A percentile compares a stretch with the other conserved stretches of the same genome.
phyloP scores from a whole-genome alignment of 2,797 vertebrate genomes.

The Eutrigla gurnardus region DNA sequence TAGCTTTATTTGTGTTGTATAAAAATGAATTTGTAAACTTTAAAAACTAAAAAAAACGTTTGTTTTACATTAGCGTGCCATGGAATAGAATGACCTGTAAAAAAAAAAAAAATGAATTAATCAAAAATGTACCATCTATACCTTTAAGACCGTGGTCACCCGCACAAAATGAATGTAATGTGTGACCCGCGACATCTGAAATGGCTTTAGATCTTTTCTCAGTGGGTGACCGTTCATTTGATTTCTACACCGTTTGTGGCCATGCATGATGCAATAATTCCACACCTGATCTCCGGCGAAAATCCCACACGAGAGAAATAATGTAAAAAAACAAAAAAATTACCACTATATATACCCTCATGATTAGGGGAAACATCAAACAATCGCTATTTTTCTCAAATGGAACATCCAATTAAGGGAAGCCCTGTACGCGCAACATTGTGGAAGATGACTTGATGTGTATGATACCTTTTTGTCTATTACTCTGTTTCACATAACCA shows the following conservation, averaged over 20 bases:
- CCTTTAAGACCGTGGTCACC: slow-evolving; percentile 78
- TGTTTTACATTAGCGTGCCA: slow-evolving; percentile 71
- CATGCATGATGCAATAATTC: slow-evolving; percentile 80
- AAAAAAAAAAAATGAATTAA: slow-evolving; percentile 46
- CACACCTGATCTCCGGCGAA: slow-evolving; percentile 64
- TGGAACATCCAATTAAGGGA: slow-evolving; percentile 40
- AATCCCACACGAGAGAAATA: slow-evolving; percentile 51
- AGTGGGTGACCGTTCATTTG: slow-evolving; percentile 63
- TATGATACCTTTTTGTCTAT: slow-evolving; percentile 65
- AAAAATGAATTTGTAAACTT: slow-evolving; percentile 63
- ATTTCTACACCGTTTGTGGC: slow-evolving; percentile 67
- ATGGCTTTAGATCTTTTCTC: slow-evolving; percentile 70
- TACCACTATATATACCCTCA: slow-evolving; percentile 23
- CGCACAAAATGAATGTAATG: slow-evolving; percentile 84
- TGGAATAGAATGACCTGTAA: slow-evolving; percentile 70
- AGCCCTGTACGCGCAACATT: slow-evolving; percentile 45
- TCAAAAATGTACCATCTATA: slow-evolving; percentile 71
- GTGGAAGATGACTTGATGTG: slow-evolving; percentile 60
- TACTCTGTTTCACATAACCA: slow-evolving; percentile 69
- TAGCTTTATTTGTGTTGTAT: slow-evolving; percentile 76
- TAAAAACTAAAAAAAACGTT: not conserved
- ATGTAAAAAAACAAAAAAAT: slow-evolving; percentile 32
- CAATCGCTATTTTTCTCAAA: slow-evolving; percentile 59
- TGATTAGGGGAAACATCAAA: slow-evolving; percentile 32
- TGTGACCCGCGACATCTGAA: slow-evolving; percentile 71